Percentiles rank a stretch among this genome's conserved stretches.
Evolutionary conservation across 2,888 invertebrate genomes (phyloP).

Genomic region (Ochlodes sylvanus): DNA sequence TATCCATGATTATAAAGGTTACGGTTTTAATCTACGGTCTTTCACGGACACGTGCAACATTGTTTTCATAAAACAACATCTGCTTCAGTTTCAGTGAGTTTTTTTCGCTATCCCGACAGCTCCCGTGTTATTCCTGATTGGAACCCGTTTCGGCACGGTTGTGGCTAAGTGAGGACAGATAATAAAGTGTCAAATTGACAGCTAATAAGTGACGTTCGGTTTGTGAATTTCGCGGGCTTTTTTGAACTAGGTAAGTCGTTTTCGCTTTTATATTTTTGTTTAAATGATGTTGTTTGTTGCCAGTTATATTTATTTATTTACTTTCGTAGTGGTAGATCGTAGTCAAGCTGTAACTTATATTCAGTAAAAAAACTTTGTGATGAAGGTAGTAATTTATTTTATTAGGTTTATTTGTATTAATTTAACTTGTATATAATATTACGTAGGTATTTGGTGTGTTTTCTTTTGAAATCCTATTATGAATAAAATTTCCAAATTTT

Average conservation of each 20-base stretch:
- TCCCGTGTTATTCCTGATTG: constrained; percentile 69
- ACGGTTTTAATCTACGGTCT: constrained; percentile 12
- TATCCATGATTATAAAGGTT: constrained; percentile 17
- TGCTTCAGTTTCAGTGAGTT: constrained; percentile 57
- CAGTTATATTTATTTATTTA: too few species aligned
- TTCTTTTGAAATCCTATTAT: too few species aligned
- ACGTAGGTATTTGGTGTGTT: too few species aligned
- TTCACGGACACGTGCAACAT: constrained; percentile 20
- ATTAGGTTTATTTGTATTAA: too few species aligned
- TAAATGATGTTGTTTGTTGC: too few species aligned
- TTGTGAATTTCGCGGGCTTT: constrained; percentile 43
- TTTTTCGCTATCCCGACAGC: constrained; percentile 66
- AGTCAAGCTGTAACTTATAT: too few species aligned
- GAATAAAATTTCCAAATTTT: too few species aligned
- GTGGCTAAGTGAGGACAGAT: constrained; percentile 52
- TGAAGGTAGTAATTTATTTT: too few species aligned
- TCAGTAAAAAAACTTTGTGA: too few species aligned
- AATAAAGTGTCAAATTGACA: constrained; percentile 67
- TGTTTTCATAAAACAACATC: constrained; percentile 36
- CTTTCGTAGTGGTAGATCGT: too few species aligned
- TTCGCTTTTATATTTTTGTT: neutral
- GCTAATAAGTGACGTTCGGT: constrained; percentile 56
- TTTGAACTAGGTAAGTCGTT: constrained; percentile 39
- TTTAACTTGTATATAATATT: too few species aligned
- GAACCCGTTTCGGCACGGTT: constrained; percentile 60